These are phyloP conservation scores for Macaria notata DNA, from an alignment of 2,888 invertebrate species.

Conservation along the genomic window DNA sequence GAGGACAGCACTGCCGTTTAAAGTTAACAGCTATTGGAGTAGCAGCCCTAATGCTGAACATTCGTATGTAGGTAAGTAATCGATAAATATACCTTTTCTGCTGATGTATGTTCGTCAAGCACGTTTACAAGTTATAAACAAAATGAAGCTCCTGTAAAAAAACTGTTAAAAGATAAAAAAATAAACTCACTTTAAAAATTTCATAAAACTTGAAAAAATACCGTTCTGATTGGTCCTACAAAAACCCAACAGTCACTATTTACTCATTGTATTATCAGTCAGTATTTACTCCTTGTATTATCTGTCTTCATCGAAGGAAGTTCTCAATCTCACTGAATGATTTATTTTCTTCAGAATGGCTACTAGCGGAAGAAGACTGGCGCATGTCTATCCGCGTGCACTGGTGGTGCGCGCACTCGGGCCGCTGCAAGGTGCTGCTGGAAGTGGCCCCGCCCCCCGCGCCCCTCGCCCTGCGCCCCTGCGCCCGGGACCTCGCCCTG, in stretches of 20 bases:
- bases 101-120: too few relatives aligned
- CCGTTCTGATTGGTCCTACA: too few relatives aligned
- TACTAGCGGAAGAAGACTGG: constrained; percentile 61
- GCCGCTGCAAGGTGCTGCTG: constrained; percentile 40
- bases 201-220: too few relatives aligned
- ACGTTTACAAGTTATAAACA: too few relatives aligned
- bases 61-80: constrained; percentile 60
- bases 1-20: constrained; percentile 57
- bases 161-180: too few relatives aligned
- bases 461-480: constrained; percentile 51
- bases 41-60: constrained; percentile 69
- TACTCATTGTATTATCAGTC: too few relatives aligned
- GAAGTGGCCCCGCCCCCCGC: constrained; percentile 47
- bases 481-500: constrained; percentile 65
- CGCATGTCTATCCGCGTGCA: constrained; percentile 59
- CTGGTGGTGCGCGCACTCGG: constrained; percentile 62
- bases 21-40: constrained; percentile 64
- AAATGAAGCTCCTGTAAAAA: too few relatives aligned
- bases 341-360: constrained; percentile 56
- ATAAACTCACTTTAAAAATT: too few relatives aligned
- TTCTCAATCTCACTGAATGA: too few relatives aligned
- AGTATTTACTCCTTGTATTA: too few relatives aligned
- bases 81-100: not conserved
- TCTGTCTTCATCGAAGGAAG: too few relatives aligned
- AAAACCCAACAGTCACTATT: too few relatives aligned